Evolutionary conservation across 37 sponge, comb jelly and placozoan genomes (phyloP).

Genomic region (Corticium candelabrum): DNA sequence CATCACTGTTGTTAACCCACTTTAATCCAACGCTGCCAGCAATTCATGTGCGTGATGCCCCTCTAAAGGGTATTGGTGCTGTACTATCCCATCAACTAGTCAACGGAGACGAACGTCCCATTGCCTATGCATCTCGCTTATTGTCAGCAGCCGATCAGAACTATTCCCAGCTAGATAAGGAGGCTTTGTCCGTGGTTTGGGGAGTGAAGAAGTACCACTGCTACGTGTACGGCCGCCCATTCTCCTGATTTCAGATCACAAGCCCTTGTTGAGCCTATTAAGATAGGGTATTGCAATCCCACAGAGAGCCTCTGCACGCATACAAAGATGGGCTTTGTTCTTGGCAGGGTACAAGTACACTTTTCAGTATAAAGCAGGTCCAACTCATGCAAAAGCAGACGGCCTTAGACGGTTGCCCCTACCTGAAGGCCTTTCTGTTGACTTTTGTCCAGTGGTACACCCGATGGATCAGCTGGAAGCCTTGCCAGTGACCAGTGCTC

Average conservation of each 20-base stretch:
- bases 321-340: slow-evolving; percentile 33
- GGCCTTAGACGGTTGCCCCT: too few relatives aligned
- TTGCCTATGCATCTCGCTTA: slow-evolving; percentile 23
- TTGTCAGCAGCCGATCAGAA: slow-evolving; percentile 23
- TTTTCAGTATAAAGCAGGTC: too few relatives aligned
- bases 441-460: too few relatives aligned
- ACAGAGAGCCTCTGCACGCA: slow-evolving; percentile 15
- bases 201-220: slow-evolving; percentile 24
- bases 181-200: too few relatives aligned
- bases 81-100: slow-evolving; percentile 20
- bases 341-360: too few relatives aligned
- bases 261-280: slow-evolving; percentile 20
- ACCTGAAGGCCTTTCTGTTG: too few relatives aligned
- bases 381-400: too few relatives aligned
- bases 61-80: slow-evolving; percentile 27
- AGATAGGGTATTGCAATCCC: slow-evolving; percentile 12
- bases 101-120: slow-evolving; percentile 21
- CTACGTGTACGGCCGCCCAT: slow-evolving; percentile 12
- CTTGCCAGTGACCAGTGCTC: too few relatives aligned
- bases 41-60: slow-evolving; percentile 29
- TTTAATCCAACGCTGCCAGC: slow-evolving; percentile 19
- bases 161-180: too few relatives aligned
- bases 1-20: slow-evolving; percentile 13
- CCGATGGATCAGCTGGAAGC: too few relatives aligned
- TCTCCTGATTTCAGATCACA: slow-evolving; percentile 21